A percentile compares a stretch with the other conserved stretches of the same genome.
phyloP scores from a whole-genome alignment of 2,888 invertebrate genomes.

The Cerastis leucographa region DNA sequence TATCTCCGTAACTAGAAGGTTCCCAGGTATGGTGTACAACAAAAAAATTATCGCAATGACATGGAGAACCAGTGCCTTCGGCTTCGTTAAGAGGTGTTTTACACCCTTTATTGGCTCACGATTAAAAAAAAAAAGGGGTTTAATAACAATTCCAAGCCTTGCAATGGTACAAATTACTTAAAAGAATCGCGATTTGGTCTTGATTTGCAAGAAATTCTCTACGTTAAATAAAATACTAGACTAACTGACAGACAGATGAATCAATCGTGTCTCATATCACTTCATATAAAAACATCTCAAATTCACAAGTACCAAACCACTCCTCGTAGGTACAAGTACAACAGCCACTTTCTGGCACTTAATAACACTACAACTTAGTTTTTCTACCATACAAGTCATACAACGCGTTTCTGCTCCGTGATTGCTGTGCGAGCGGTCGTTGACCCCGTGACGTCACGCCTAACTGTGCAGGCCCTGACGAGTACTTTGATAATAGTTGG shows the following conservation, averaged over 20 bases:
- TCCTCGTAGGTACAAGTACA: constrained; percentile 5
- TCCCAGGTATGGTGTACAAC: too few species aligned
- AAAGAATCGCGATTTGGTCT: not conserved
- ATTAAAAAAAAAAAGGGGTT: not conserved
- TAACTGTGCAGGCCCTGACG: constrained; percentile 72
- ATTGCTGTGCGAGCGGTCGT: constrained; percentile 67
- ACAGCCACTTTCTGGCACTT: constrained; percentile 46
- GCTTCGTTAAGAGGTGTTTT: too few species aligned
- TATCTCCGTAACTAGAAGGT: too few species aligned
- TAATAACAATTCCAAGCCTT: not conserved
- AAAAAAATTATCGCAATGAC: too few species aligned
- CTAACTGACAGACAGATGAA: not conserved
- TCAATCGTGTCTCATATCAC: not conserved
- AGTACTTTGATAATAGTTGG: constrained; percentile 58
- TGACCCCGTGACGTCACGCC: constrained; percentile 74
- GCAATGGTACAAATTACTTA: not conserved
- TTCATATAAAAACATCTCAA: not conserved
- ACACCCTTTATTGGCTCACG: not conserved
- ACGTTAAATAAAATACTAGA: not conserved
- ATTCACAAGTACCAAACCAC: constrained; percentile 6
- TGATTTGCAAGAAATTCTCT: not conserved
- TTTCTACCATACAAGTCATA: constrained; percentile 57
- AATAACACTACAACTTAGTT: constrained; percentile 56
- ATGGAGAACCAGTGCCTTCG: too few species aligned
- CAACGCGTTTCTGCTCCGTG: constrained; percentile 67